Conservation (phyloP, 2,797 vertebrate genomes). For the Oreortyx pictus region DNA sequence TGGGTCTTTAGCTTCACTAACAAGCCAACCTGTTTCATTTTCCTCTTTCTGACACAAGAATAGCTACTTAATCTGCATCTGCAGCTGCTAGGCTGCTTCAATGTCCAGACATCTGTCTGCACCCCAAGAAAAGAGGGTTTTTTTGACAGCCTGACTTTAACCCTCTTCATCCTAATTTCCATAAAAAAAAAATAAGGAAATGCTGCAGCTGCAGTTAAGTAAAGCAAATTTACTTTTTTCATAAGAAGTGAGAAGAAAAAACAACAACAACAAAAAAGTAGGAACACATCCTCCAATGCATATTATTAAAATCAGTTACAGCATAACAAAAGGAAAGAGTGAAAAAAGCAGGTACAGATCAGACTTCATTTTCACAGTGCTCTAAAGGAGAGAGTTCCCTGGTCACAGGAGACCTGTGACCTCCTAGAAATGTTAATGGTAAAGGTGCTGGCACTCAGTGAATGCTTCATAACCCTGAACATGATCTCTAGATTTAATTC, state of each 20-base stretch:
- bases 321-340: background rate
- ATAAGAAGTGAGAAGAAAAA: background rate
- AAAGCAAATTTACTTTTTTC: background rate
- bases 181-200: constrained; percentile 2
- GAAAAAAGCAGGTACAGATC: background rate
- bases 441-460: background rate
- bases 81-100: background rate
- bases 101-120: background rate
- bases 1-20: background rate
- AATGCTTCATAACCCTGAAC: constrained; percentile 17
- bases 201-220: background rate
- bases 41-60: background rate
- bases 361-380: background rate
- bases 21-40: background rate
- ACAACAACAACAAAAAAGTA: background rate
- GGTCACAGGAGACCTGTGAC: constrained; percentile 16
- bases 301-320: background rate
- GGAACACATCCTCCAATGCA: background rate
- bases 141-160: background rate
- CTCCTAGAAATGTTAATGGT: constrained; percentile 18
- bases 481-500: constrained; percentile 50
- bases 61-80: background rate
- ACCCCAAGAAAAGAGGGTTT: background rate
- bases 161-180: background rate
- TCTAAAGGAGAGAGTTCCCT: background rate